Evolutionary conservation across 2,888 invertebrate species (phyloP).

Genomic region (Luperina testacea): DNA sequence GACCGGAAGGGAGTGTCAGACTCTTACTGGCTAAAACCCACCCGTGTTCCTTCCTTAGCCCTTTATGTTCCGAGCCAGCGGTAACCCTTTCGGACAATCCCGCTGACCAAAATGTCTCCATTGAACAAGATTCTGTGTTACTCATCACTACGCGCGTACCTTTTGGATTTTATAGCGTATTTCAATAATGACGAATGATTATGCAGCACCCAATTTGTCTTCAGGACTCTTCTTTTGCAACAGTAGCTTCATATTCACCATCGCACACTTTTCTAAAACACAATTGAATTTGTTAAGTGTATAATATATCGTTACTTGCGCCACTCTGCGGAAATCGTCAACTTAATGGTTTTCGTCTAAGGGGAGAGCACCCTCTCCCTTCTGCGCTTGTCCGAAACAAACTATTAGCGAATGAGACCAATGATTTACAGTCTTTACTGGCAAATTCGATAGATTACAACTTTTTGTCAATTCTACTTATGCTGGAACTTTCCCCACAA

Average conservation of each 20-base stretch:
- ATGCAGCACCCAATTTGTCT: too few relatives aligned
- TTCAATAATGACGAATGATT: too few relatives aligned
- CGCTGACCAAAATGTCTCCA: too few relatives aligned
- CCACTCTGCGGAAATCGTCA: slow-evolving; percentile 36
- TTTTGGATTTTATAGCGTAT: too few relatives aligned
- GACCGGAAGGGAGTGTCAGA: too few relatives aligned
- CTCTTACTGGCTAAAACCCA: too few relatives aligned
- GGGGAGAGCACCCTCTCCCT: slow-evolving; percentile 53
- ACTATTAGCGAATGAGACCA: slow-evolving; percentile 47
- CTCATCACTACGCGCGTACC: too few relatives aligned
- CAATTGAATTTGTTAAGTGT: slow-evolving; percentile 38
- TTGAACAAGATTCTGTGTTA: too few relatives aligned
- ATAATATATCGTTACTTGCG: slow-evolving; percentile 34
- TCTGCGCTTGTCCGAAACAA: slow-evolving; percentile 40
- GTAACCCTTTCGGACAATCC: too few relatives aligned
- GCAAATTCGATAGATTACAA: slow-evolving; percentile 23
- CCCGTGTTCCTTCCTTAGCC: too few relatives aligned
- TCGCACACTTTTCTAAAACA: slow-evolving; percentile 26
- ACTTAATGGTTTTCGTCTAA: slow-evolving; percentile 37
- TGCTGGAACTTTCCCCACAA: not conserved
- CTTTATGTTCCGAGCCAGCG: too few relatives aligned
- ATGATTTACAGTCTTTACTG: slow-evolving; percentile 48
- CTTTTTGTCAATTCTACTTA: slow-evolving; percentile 4
- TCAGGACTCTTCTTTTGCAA: not conserved
- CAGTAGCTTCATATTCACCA: not conserved